Evolutionary conservation across 2,113 vertebrate genomes (phyloP).

Genomic region (Tragelaphus strepsiceros): DNA sequence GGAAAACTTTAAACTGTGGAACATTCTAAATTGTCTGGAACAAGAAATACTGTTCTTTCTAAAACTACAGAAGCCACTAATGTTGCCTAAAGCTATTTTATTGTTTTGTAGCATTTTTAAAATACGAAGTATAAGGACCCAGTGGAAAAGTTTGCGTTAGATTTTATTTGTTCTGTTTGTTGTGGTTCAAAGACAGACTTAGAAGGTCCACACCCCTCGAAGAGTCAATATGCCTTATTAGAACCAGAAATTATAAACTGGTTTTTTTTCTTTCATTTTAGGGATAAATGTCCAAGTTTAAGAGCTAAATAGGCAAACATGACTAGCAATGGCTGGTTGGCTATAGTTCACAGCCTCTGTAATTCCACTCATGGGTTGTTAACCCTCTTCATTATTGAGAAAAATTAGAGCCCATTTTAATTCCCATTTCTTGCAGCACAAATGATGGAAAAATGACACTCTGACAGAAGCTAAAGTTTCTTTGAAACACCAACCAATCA

Average conservation of each 20-base stretch:
- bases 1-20: neutral
- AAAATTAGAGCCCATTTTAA: neutral
- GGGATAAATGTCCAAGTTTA: neutral
- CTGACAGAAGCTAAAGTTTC: neutral
- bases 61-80: neutral
- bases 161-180: constrained; percentile 16
- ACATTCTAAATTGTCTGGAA: neutral
- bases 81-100: neutral
- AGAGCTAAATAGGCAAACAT: neutral
- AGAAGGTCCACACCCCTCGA: neutral
- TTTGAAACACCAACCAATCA: neutral
- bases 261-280: neutral
- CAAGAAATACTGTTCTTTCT: neutral
- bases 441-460: neutral
- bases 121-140: constrained; percentile 7
- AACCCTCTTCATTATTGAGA: neutral
- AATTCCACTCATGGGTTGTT: neutral
- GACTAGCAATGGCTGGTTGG: neutral
- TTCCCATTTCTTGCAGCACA: neutral
- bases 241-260: neutral
- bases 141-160: neutral
- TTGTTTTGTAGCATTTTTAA: constrained; percentile 12
- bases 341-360: neutral
- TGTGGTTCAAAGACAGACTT: neutral
- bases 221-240: neutral